Evolutionary conservation across 2,113 vertebrate species (phyloP), one percentile per base, ranked within the genome.

Genomic region (Cyanoderma ruficeps): DNA sequence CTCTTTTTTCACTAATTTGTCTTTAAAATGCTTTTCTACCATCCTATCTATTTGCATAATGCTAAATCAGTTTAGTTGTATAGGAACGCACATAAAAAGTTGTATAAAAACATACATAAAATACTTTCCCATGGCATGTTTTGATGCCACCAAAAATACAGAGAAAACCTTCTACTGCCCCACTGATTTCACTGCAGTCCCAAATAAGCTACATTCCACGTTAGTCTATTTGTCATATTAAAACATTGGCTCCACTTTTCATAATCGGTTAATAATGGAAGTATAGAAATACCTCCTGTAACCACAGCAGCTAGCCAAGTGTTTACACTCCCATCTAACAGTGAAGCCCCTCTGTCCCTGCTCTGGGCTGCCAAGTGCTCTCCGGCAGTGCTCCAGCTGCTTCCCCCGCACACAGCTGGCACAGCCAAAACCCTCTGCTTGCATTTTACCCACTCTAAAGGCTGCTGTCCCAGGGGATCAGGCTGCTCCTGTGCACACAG

Each of bases 331-430:
- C 55, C 28, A 0, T 21, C 53, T 76, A 79, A 82, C 71, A 87
- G 69, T 22, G 16, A 90, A 90, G 65, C 27, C 69, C 87, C 93
- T 96, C 91, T 96, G 84, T 76, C 87, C 74, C 92, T 39, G 91
- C 74, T 68, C 90, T n/a, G 89, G 8, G 31, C 64, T 87, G 91
- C 91, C 95, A 95, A 63, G 84, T 89, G 90, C 74, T 93, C 47
- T 11, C 80, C 63, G 9, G 79, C 19, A 90, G 14, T 16, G 9
- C 74, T 95, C 90, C 97, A 97, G 96, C 90, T 97, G 97, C 91
- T 79, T 63, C 72, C 75, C 79, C 8, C 2, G 8, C 1, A 14
- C 93, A 96, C 96, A 97, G 97, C 96, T 97, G 97, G 95, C 31
- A 1, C 52, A 39, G 53, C 3, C 24, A 5, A 35, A 81, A 20